phyloP scores from a whole-genome alignment of 2,888 invertebrate species.

The Dynastes grantii region DNA sequence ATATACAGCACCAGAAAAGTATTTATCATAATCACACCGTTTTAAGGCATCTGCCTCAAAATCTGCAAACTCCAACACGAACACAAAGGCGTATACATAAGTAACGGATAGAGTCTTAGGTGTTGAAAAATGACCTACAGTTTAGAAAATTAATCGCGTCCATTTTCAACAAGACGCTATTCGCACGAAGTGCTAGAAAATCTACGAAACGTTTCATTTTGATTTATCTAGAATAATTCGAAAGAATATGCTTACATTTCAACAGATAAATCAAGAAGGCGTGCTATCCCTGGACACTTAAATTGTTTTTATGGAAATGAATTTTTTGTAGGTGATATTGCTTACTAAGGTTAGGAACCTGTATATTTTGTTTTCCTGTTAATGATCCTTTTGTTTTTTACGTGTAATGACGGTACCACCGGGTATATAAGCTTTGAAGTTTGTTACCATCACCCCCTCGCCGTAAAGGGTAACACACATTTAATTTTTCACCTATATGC shows the following conservation, averaged over 20 bases:
- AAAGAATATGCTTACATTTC: constrained; percentile 21
- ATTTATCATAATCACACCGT: too few species aligned
- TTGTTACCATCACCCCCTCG: too few species aligned
- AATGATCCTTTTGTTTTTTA: too few species aligned
- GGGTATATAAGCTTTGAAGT: too few species aligned
- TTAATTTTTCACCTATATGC: too few species aligned
- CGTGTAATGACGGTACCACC: too few species aligned
- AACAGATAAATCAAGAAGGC: constrained; percentile 4
- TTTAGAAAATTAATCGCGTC: constrained; percentile 19
- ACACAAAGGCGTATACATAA: neutral
- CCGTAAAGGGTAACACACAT: too few species aligned
- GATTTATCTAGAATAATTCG: constrained; percentile 9
- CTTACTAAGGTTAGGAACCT: neutral
- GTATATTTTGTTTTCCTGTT: too few species aligned
- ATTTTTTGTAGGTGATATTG: neutral
- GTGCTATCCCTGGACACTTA: neutral
- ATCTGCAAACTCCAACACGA: neutral
- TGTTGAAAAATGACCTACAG: constrained; percentile 17
- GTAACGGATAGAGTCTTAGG: neutral
- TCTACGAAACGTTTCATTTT: constrained; percentile 12
- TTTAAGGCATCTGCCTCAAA: neutral
- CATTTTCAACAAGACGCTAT: constrained; percentile 22
- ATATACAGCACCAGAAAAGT: too few species aligned
- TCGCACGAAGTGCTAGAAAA: constrained; percentile 7
- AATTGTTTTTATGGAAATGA: constrained; percentile 6